A percentile compares a stretch with the other conserved stretches of the same genome.
Conservation (phyloP, 2,888 invertebrate species). For the Nomada flava region DNA sequence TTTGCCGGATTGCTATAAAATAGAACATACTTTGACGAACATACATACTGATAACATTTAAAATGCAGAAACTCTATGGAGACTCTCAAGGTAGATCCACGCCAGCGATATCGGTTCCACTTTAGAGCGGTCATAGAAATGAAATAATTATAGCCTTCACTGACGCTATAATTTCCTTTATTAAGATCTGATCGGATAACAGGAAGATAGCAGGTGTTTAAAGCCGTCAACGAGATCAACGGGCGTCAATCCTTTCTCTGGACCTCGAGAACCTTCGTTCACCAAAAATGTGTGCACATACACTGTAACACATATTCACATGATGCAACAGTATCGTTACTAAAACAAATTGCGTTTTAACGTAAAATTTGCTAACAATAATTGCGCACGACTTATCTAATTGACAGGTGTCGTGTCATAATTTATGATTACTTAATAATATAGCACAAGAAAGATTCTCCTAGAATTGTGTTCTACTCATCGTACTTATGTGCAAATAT, state of each 20-base stretch:
- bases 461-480: no score
- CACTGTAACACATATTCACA: no score
- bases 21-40: no score
- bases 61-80: conserved; percentile 2
- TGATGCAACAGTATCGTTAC: no score
- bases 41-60: neutral
- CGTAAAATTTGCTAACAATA: no score
- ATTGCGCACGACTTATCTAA: no score
- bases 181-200: conserved; percentile 42
- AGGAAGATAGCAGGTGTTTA: conserved; percentile 31
- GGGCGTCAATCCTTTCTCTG: neutral
- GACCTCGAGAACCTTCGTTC: neutral
- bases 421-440: no score
- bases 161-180: conserved; percentile 50
- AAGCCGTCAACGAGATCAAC: conserved; percentile 24
- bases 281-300: neutral
- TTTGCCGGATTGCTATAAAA: no score
- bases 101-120: conserved; percentile 30
- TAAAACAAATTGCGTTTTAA: no score
- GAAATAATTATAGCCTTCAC: conserved; percentile 48
- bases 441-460: no score
- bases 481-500: no score
- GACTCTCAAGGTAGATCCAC: conserved; percentile 15
- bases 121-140: conserved; percentile 26
- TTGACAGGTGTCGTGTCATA: no score